Base-by-base conservation (phyloP, 2,888 invertebrate genomes). In the Macrosiphum euphorbiae region DNA sequence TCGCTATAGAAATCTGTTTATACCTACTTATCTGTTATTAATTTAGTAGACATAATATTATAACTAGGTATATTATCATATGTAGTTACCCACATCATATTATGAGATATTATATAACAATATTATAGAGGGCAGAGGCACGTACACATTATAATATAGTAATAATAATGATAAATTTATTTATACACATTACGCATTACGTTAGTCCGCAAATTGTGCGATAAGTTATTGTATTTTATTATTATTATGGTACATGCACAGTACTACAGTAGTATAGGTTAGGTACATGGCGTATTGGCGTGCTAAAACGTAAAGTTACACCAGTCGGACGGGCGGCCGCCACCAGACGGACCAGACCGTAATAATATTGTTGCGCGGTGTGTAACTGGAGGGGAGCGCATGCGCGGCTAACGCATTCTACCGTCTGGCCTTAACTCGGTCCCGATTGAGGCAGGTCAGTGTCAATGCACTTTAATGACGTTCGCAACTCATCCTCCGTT, bases 391-490 rank as follows among this genome's bases (percentile, higher is more conserved):
- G n/a, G 86, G 28, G 67, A 3, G 78, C 92, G 92, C 90, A 87
- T 86, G 90, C 89, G 93, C 90, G 90, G 28, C 50, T 41, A 28
- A 58, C 94, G 94, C 94, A 86, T 90, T 94, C 94, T 94, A 87
- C 86, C 90, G 94, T 94, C 94, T 94, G 90, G 94, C 94, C 94
- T 94, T 90, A 94, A 94, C 94, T 85, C 90, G 90, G 86, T 86
- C 50, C 52, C 86, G 89, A 90, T 94, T 94, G 94, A 94, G 94
- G 94, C 90, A 94, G 94, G 94, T 94, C 90, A 94, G 94, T 94
- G 94, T 90, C 94, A 94, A 94, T 90, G 94, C 90, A 94, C 94
- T 94, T 94, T 90, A 84, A 94, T 94, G 94, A 94, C 90, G 90
- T 28, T 92, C 67, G 92, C 78, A 88, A 88, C 88, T 94, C 92